phyloP scores from a whole-genome alignment of 2,113 vertebrate genomes.

The Brachirus orientalis region DNA sequence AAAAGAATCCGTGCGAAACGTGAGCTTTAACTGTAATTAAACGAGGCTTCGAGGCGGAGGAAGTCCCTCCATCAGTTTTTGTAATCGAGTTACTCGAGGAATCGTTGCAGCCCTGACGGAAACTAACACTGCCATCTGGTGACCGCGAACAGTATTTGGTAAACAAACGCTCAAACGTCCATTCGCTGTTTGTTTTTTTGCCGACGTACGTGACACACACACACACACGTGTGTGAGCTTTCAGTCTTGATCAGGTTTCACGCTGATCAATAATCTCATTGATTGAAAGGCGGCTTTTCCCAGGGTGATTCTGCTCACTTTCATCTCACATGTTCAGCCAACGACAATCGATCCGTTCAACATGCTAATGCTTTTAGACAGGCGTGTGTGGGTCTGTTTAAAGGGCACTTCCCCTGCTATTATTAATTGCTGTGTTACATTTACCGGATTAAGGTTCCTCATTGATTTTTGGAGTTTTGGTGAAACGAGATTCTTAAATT shows the following conservation, averaged over 20 bases:
- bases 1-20: too few relatives aligned
- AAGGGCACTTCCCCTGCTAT: conserved; percentile 42
- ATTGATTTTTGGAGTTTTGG: conserved; percentile 53
- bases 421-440: conserved; percentile 48
- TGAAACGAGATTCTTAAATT: conserved; percentile 44
- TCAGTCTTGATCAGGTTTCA: not conserved
- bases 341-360: conserved; percentile 38
- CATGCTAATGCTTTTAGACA: conserved; percentile 40
- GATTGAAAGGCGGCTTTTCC: conserved; percentile 21
- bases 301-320: conserved; percentile 12
- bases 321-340: conserved; percentile 23
- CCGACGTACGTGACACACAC: not conserved
- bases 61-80: too few relatives aligned
- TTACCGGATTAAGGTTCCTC: conserved; percentile 31
- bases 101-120: too few relatives aligned
- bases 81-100: too few relatives aligned
- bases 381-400: conserved; percentile 30
- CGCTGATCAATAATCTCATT: conserved; percentile 38
- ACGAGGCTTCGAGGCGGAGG: too few relatives aligned
- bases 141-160: too few relatives aligned
- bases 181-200: too few relatives aligned
- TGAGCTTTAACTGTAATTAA: too few relatives aligned
- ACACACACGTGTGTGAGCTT: not conserved
- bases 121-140: too few relatives aligned
- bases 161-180: too few relatives aligned